These are phyloP conservation scores for Astropecten irregularis DNA, from an alignment of 53 echinoderm and acorn worm species.

Conservation along the genomic window DNA sequence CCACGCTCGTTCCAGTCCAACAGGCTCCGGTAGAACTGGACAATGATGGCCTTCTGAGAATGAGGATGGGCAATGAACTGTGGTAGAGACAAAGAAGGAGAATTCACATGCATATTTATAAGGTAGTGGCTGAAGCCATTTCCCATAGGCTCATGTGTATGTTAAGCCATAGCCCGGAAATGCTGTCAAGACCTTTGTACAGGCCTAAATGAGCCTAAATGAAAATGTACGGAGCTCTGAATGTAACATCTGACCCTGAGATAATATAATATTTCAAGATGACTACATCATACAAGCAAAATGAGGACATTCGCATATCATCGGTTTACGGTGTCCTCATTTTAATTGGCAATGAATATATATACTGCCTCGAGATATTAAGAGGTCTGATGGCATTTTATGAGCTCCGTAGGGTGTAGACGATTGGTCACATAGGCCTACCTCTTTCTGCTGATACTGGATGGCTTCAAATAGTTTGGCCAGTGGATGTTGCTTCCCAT, in stretches of 20 bases:
- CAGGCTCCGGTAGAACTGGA: slow-evolving; percentile 67
- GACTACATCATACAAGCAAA: too few species aligned
- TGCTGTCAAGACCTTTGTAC: neutral
- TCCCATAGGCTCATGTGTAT: too few species aligned
- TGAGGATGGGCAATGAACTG: slow-evolving; percentile 83
- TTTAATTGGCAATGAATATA: too few species aligned
- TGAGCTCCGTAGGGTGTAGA: too few species aligned
- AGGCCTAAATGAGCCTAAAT: neutral
- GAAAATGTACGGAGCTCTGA: neutral
- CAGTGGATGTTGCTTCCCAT: neutral
- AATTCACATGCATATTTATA: neutral
- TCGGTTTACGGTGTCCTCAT: too few species aligned
- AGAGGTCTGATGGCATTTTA: too few species aligned
- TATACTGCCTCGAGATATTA: too few species aligned
- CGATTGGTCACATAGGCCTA: neutral
- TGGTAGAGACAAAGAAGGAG: neutral
- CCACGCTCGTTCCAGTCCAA: slow-evolving; percentile 56
- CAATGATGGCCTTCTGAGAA: slow-evolving; percentile 75
- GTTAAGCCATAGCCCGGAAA: neutral
- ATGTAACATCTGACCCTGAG: neutral
- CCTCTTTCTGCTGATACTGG: neutral
- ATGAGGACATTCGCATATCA: too few species aligned
- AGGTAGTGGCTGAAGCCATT: neutral
- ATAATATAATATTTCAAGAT: too few species aligned
- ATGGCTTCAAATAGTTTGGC: slow-evolving; percentile 9